Base-by-base conservation (phyloP, 2,797 vertebrate genomes). In the Phalanger gymnotis region DNA sequence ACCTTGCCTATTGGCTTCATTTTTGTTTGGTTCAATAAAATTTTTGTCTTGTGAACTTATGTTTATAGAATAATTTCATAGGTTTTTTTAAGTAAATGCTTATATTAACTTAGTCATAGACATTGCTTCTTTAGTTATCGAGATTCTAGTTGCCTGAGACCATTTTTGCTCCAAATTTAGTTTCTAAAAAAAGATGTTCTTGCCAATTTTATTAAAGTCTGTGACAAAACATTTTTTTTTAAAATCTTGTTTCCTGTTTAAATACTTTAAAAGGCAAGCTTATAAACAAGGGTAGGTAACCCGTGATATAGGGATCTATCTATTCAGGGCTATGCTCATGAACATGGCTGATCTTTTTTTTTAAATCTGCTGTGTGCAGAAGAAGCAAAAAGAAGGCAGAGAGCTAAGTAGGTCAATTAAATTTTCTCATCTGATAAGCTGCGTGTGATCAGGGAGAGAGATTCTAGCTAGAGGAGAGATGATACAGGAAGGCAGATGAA, bases 201-300 rank as follows among this genome's bases (percentile, higher is more conserved):
- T 31, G 2, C 52, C 31, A 27, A 40, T 56, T 91, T 14, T 1
- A 14, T 54, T 14, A 27, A 66, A 66, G 27, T 55, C 90, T 90
- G 52, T 14, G 34, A 87, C 73, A 31, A 93, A 54, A 13, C 54
- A 25, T 14, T 12, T 57, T 12, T 5, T 53, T 95, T 92, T 30
- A 90, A n/a, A 53, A 30, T 28, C 30, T 93, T n/a, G 0, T 52
- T 73, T 92, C 96, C n/a, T 40, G 95, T 94, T 47, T 56, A 81
- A 31, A 30, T 54, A n/a, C 47, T 91, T 93, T 51, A 51, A 93
- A 96, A 94, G 31, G 54, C 55, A 94, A 92, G 53, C 14, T 90
- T 51, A 90, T 2, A 30, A 96, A 28, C 5, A 40, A 73, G 2
- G 66, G 16, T 73, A 40, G 66, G 34, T 93, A 90, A 94, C 12